phyloP scores from a whole-genome alignment of 2,797 vertebrate genomes.

The Protonibea diacanthus region DNA sequence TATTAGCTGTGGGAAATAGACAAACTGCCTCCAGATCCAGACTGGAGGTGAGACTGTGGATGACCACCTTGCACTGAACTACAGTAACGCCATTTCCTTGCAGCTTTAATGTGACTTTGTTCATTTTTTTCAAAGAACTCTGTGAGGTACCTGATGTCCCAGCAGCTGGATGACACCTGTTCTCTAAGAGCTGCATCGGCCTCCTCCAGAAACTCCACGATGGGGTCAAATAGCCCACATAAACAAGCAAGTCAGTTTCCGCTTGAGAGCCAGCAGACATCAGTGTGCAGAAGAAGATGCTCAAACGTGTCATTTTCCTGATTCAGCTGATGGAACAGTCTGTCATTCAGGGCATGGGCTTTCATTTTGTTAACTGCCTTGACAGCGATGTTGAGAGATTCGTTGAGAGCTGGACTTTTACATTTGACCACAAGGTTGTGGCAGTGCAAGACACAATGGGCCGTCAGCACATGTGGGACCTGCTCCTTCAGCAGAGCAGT shows the following conservation, averaged over 20 bases:
- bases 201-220: not conserved
- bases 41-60: not conserved
- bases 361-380: conserved; percentile 10
- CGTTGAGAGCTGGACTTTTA: not conserved
- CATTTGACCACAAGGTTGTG: not conserved
- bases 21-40: not conserved
- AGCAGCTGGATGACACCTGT: too few relatives aligned
- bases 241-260: not conserved
- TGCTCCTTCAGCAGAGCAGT: not conserved
- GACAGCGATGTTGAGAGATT: not conserved
- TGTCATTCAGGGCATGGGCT: conserved; percentile 10
- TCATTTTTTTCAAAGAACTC: too few relatives aligned
- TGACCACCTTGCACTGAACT: not conserved
- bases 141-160: too few relatives aligned
- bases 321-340: conserved; percentile 8
- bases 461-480: too few relatives aligned
- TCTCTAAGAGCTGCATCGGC: not conserved
- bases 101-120: not conserved
- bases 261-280: not conserved
- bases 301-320: not conserved
- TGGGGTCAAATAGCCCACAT: not conserved
- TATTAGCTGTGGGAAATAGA: not conserved
- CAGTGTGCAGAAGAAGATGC: not conserved
- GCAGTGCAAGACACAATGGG: not conserved
- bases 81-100: not conserved